phyloP scores from a whole-genome alignment of 2,888 invertebrate genomes.

The Oxycera nigricornis region DNA sequence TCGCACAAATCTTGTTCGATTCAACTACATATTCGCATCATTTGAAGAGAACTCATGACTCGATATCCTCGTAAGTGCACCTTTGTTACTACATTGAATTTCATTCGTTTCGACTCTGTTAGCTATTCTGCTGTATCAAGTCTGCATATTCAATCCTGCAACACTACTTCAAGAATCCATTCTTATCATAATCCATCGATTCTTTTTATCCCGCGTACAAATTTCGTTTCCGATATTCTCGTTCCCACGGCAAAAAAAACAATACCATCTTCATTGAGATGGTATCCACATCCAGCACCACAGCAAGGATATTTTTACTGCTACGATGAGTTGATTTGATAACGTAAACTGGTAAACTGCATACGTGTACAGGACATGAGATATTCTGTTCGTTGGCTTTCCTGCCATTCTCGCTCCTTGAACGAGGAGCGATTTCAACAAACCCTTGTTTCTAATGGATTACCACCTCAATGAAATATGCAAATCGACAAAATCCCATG shows the following conservation, averaged over 20 bases:
- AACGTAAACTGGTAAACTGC: not conserved
- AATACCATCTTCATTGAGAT: too few species aligned
- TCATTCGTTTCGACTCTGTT: too few species aligned
- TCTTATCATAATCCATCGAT: not conserved
- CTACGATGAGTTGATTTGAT: not conserved
- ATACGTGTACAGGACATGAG: not conserved
- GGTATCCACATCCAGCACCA: too few species aligned
- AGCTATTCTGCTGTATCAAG: too few species aligned
- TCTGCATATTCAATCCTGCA: too few species aligned
- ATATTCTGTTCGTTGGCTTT: not conserved
- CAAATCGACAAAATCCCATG: conserved; percentile 37
- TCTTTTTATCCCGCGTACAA: not conserved
- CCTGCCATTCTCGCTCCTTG: not conserved
- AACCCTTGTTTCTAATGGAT: conserved; percentile 38
- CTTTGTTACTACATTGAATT: too few species aligned
- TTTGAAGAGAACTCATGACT: not conserved
- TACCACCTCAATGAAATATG: conserved; percentile 41
- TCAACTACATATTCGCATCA: too few species aligned
- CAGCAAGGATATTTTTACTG: too few species aligned
- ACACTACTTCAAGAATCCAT: not conserved
- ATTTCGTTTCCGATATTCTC: not conserved
- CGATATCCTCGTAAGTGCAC: not conserved
- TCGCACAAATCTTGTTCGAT: too few species aligned
- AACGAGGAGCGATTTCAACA: conserved; percentile 6
- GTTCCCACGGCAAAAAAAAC: not conserved